Base-by-base conservation (phyloP, 2,797 vertebrate genomes). In the Urophycis tenuis region DNA sequence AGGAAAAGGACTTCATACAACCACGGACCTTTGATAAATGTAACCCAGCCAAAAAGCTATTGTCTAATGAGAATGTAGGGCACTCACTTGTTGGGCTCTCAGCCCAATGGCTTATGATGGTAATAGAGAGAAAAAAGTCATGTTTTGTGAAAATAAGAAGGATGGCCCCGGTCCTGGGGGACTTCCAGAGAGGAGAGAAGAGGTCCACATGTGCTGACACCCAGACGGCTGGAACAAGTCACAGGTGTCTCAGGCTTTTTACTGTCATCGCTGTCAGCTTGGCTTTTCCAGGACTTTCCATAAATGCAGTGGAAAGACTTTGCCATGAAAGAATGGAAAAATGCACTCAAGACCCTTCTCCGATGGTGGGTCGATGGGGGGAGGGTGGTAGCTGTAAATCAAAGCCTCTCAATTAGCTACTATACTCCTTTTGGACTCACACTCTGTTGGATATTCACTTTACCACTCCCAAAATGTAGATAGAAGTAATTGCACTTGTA, bases 171-270 rank as follows among this genome's bases (percentile, higher is more conserved):
- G 19, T 14, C 15, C 69, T 12, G 0, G 17, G 80, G 78, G 85
- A 80, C 75, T 84, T 80, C 81, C 74, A 74, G 78, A 75, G 69
- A 67, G 35, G 45, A 74, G 76, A 77, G 73, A 87, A 81, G 86
- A 79, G 80, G 85, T 83, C 86, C 82, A 85, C 85, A 88, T 89
- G 81, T 89, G 88, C 88, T 87, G 85, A 90, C 86, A 90, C 76
- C 31, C 41, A 75, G 79, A 82, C 85, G 77, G 82, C 90, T 92
- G 92, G 91, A 91, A 92, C 92, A 88, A 91, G 88, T 93, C 92
- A 91, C 87, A 88, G 89, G 89, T 92, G 90, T 92, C 84, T 77
- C 73, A 79, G 78, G 77, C 83, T 2, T 89, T 90, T 91, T 90
- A 91, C 89, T 90, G 91, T 91, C 87, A 85, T 84, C 80, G 82